Conservation (phyloP, 2,797 vertebrate genomes). For the Pangasius djambal region DNA sequence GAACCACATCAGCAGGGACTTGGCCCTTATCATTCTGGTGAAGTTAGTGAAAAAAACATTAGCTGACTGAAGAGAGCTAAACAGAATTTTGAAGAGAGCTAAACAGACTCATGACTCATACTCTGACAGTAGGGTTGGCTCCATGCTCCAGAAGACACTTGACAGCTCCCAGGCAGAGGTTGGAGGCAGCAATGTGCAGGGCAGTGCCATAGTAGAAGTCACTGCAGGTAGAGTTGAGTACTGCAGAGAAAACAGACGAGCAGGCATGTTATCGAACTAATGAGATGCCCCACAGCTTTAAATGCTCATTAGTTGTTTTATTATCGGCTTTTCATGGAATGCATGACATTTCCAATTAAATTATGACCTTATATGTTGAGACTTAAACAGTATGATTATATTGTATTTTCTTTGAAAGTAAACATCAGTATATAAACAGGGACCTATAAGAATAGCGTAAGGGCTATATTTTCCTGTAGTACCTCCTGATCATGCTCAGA, state of each 20-base stretch:
- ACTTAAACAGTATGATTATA: conserved; percentile 3
- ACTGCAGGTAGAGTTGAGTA: conserved; percentile 90
- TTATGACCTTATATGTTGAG: background rate
- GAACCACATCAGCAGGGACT: conserved; percentile 87
- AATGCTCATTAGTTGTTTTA: conserved; percentile 15
- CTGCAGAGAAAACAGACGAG: conserved; percentile 64
- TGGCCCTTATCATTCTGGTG: conserved; percentile 89
- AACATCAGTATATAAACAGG: background rate
- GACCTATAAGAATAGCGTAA: background rate
- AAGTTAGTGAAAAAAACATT: background rate
- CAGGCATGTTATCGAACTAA: background rate
- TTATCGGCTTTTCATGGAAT: background rate
- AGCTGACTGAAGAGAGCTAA: background rate
- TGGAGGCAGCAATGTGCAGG: conserved; percentile 92
- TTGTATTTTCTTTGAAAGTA: background rate
- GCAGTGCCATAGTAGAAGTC: conserved; percentile 91
- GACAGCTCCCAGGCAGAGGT: conserved; percentile 88
- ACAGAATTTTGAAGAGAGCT: background rate
- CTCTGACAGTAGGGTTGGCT: conserved; percentile 84
- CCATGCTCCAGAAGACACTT: conserved; percentile 92
- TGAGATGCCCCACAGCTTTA: conserved; percentile 1
- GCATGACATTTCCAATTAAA: conserved; percentile 14
- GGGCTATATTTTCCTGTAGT: background rate
- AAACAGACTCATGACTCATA: conserved; percentile 59
- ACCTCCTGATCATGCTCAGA: background rate